These are phyloP conservation scores for Circaetus cinerascens DNA, from an alignment of 2,113 vertebrate genomes.

Conservation along the genomic window DNA sequence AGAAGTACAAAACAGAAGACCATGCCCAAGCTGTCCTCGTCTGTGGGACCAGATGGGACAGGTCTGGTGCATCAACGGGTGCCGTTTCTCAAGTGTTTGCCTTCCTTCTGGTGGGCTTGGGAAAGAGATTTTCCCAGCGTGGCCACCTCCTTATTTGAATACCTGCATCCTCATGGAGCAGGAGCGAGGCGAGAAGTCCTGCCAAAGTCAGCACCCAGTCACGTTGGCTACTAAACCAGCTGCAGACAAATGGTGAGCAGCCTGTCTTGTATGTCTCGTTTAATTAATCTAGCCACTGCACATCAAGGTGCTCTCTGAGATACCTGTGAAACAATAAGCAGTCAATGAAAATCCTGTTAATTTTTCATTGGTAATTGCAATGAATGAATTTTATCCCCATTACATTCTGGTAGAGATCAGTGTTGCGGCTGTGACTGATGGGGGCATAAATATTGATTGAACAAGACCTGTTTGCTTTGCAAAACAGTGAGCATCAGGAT, in stretches of 20 bases:
- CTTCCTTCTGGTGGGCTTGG: not conserved
- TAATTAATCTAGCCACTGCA: not conserved
- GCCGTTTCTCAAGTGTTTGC: not conserved
- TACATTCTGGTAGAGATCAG: not conserved
- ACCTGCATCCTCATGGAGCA: not conserved
- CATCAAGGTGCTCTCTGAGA: not conserved
- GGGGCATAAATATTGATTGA: constrained; percentile 59
- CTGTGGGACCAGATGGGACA: not conserved
- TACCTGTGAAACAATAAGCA: constrained; percentile 22
- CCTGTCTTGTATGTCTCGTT: not conserved
- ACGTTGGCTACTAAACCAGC: not conserved
- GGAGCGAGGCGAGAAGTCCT: not conserved
- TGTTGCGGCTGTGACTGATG: constrained; percentile 43
- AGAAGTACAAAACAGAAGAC: not conserved
- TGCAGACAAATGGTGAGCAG: not conserved
- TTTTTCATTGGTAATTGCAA: constrained; percentile 45
- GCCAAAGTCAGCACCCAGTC: not conserved
- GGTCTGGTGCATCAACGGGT: not conserved
- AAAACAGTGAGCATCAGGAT: not conserved
- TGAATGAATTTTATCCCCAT: constrained; percentile 23
- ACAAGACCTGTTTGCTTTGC: constrained; percentile 41
- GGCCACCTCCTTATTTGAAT: not conserved
- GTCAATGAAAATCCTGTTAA: not conserved
- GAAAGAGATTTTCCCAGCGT: not conserved
- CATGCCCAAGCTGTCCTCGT: not conserved